These are phyloP conservation scores for Malthinus seriepunctatus DNA, from an alignment of 2,888 invertebrate genomes.

Conservation along the genomic window DNA sequence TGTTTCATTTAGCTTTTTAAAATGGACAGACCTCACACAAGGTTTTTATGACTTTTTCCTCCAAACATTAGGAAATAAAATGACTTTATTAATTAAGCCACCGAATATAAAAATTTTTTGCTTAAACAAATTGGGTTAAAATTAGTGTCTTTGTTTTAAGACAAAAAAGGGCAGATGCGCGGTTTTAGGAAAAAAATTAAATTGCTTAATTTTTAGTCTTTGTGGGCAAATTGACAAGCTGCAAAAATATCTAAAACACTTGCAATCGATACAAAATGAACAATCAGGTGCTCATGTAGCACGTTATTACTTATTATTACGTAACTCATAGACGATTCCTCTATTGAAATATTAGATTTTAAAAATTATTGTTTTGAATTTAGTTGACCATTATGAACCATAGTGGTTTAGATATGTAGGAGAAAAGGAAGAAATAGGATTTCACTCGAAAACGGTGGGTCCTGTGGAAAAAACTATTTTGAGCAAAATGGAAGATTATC, in stretches of 20 bases:
- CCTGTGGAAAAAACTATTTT: too few species aligned
- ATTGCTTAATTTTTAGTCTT: background rate
- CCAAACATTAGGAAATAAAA: background rate
- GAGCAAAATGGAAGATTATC: too few species aligned
- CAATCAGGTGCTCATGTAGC: slow-evolving; percentile 23
- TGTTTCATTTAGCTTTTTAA: slow-evolving; percentile 2
- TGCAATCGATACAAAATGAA: slow-evolving; percentile 15
- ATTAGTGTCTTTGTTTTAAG: too few species aligned
- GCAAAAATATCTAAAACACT: background rate
- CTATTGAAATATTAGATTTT: too few species aligned
- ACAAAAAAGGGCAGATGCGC: too few species aligned
- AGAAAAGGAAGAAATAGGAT: too few species aligned
- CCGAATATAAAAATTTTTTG: background rate
- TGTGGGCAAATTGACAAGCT: background rate
- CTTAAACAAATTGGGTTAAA: background rate
- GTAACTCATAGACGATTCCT: slow-evolving; percentile 13
- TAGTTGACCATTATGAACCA: too few species aligned
- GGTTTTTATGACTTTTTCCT: background rate
- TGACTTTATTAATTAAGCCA: background rate
- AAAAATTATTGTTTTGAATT: too few species aligned
- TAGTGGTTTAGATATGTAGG: too few species aligned
- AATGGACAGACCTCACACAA: slow-evolving; percentile 7
- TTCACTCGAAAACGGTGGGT: too few species aligned
- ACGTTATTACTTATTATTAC: too few species aligned
- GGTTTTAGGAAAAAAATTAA: too few species aligned